phyloP scores from a whole-genome alignment of 2,113 vertebrate genomes.

The Saccopteryx bilineata region DNA sequence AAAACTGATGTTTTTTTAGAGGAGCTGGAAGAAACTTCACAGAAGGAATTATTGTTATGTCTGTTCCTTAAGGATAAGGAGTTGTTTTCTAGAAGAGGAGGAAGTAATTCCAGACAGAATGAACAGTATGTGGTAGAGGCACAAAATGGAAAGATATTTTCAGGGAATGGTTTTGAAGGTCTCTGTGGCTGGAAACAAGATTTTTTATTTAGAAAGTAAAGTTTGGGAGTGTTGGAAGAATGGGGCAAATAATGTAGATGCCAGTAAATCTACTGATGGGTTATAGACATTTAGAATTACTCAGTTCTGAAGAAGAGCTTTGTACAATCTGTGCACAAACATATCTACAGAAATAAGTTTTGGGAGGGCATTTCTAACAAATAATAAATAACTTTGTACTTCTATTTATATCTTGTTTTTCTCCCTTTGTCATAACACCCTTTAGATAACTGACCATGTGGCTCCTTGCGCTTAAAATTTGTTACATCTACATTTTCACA shows the following conservation, averaged over 20 bases:
- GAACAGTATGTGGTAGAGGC: not conserved
- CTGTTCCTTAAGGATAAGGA: slow-evolving; percentile 23
- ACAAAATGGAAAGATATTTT: not conserved
- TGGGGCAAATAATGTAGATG: not conserved
- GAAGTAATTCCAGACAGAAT: not conserved
- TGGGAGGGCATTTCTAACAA: not conserved
- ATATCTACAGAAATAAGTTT: not conserved
- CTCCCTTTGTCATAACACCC: not conserved
- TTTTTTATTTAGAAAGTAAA: slow-evolving; percentile 55
- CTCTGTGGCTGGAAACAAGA: not conserved
- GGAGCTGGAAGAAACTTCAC: not conserved
- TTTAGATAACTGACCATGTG: not conserved
- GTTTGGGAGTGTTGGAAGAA: not conserved
- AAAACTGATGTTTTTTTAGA: not conserved
- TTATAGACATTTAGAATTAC: not conserved
- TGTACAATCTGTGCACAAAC: not conserved
- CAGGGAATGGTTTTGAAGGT: not conserved
- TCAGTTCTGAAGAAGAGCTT: slow-evolving; percentile 5
- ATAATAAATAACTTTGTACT: not conserved
- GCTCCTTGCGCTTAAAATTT: not conserved
- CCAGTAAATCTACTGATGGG: not conserved
- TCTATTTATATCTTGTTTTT: not conserved
- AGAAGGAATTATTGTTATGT: not conserved
- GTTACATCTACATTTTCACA: not conserved
- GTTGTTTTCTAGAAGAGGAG: slow-evolving; percentile 21